A percentile compares a stretch with the other conserved stretches of the same genome.
phyloP scores from a whole-genome alignment of 2,113 vertebrate genomes.

The Anguilla rostrata region DNA sequence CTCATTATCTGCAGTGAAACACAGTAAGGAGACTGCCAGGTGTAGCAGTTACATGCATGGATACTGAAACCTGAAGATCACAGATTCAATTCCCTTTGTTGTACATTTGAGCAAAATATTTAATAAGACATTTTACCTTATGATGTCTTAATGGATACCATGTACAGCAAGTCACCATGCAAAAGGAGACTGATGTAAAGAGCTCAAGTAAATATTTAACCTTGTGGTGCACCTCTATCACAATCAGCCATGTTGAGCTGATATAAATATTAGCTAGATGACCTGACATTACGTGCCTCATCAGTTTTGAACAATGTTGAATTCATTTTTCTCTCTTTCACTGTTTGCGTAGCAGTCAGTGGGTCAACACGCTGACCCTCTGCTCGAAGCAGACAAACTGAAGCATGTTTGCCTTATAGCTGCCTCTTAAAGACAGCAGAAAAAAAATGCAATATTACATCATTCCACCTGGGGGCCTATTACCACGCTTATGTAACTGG shows the following conservation, averaged over 20 bases:
- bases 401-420: neutral
- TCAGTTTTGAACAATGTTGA: neutral
- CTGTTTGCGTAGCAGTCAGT: constrained; percentile 9
- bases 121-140: neutral
- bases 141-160: neutral
- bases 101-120: too few species aligned
- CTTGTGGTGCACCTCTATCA: neutral
- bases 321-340: neutral
- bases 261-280: neutral
- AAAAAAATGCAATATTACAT: constrained; percentile 39
- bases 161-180: neutral
- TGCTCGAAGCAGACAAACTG: constrained; percentile 1
- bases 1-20: neutral
- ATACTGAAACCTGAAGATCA: too few species aligned
- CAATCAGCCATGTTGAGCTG: neutral
- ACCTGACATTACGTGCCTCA: neutral
- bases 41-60: too few species aligned
- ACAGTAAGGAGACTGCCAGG: too few species aligned
- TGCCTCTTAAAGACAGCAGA: neutral
- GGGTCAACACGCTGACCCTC: neutral
- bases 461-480: constrained; percentile 47
- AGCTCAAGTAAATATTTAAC: neutral
- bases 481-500: constrained; percentile 52
- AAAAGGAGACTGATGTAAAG: neutral
- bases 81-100: too few species aligned